phyloP scores from a whole-genome alignment of 2,888 invertebrate species.

The Neria commutata region DNA sequence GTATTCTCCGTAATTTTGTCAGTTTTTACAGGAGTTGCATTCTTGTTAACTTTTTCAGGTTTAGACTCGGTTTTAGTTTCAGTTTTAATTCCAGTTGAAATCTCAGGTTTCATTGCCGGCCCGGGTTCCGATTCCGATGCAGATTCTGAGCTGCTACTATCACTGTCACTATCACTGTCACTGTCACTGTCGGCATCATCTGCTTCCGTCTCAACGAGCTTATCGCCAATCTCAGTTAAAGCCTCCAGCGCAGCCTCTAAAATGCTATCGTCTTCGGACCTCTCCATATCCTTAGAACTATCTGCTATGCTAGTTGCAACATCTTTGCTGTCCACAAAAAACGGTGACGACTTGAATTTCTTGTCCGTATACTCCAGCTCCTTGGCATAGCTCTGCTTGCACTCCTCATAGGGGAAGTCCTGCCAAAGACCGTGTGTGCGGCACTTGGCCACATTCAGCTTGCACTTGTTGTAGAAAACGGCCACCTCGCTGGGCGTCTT shows the following conservation, averaged over 20 bases:
- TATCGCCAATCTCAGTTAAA: conserved; percentile 24
- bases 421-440: conserved; percentile 52
- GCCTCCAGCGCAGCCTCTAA: conserved; percentile 25
- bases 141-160: not conserved
- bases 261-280: conserved; percentile 18
- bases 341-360: conserved; percentile 49
- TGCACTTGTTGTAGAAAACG: conserved; percentile 54
- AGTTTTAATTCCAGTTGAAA: too few relatives aligned
- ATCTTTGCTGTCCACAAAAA: conserved; percentile 34
- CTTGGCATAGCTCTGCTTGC: conserved; percentile 44
- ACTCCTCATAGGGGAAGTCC: conserved; percentile 44
- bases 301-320: not conserved
- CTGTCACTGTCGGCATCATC: conserved; percentile 16
- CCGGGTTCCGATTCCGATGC: too few relatives aligned
- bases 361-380: conserved; percentile 48
- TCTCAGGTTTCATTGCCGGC: too few relatives aligned
- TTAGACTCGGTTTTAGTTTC: too few relatives aligned
- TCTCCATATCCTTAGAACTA: not conserved
- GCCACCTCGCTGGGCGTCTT: conserved; percentile 47
- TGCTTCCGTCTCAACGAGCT: conserved; percentile 17
- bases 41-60: too few relatives aligned
- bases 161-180: conserved; percentile 17
- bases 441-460: conserved; percentile 53
- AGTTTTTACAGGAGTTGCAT: too few relatives aligned
- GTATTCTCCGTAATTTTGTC: too few relatives aligned